These are phyloP conservation scores for Zeus faber DNA, from an alignment of 2,113 vertebrate species.

Conservation along the genomic window DNA sequence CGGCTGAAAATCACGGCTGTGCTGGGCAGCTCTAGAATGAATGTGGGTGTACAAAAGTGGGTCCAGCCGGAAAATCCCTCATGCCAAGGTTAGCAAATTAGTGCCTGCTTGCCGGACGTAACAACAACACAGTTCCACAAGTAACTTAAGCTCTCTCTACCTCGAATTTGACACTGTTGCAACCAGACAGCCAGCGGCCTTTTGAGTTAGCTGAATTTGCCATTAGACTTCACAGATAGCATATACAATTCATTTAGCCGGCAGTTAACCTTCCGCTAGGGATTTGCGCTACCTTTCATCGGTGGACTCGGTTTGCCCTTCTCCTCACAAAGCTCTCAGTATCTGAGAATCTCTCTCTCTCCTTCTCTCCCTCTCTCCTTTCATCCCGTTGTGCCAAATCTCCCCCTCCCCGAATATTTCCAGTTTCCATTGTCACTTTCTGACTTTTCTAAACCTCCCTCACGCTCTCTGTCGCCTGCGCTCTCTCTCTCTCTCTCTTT, in stretches of 20 bases:
- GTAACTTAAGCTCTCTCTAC: neutral
- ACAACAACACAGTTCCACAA: neutral
- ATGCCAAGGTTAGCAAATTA: neutral
- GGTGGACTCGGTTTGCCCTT: neutral
- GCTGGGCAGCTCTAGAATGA: no score
- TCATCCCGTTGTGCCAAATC: neutral
- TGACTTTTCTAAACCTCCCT: neutral
- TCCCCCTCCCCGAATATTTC: neutral
- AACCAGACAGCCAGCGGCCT: neutral
- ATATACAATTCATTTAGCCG: constrained; percentile 53
- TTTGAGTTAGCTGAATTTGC: neutral
- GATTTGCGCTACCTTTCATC: constrained; percentile 26
- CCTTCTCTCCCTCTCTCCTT: neutral
- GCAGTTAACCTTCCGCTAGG: constrained; percentile 29
- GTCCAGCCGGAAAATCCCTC: no score
- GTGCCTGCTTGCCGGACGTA: neutral
- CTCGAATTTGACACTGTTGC: neutral
- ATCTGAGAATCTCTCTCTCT: neutral
- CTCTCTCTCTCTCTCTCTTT: neutral
- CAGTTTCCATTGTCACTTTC: neutral
- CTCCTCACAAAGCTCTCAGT: constrained; percentile 11
- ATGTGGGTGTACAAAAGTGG: no score
- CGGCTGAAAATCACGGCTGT: no score
- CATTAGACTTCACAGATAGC: constrained; percentile 40
- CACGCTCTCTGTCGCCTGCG: neutral